phyloP scores from a whole-genome alignment of 2,113 vertebrate species.

The Copsychus sechellarum region DNA sequence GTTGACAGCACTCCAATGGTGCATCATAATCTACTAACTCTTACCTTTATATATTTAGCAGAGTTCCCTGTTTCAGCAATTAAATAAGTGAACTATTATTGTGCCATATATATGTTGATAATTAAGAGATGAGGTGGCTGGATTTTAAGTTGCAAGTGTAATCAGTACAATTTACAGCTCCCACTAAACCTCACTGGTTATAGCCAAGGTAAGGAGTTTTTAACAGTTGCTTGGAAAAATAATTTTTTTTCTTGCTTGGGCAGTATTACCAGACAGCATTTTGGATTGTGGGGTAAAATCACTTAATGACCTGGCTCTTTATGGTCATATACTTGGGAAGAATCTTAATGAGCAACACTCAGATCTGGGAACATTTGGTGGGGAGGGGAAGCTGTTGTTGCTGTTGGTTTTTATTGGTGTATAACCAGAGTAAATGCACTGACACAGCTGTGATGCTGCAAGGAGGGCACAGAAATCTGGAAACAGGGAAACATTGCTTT shows the following conservation, averaged over 20 bases:
- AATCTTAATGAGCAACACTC: not conserved
- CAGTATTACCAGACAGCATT: not conserved
- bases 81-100: not conserved
- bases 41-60: not conserved
- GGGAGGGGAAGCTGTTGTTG: not conserved
- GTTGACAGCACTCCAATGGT: not conserved
- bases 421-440: not conserved
- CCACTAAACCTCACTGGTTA: not conserved
- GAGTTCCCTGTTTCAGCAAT: not conserved
- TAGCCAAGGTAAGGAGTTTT: slow-evolving; percentile 29
- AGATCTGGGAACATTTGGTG: not conserved
- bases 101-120: not conserved
- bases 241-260: not conserved
- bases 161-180: not conserved
- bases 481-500: not conserved
- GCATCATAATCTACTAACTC: not conserved
- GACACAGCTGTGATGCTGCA: not conserved
- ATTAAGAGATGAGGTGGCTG: not conserved
- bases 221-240: not conserved
- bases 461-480: not conserved
- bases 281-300: not conserved
- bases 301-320: not conserved
- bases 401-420: not conserved
- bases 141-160: not conserved
- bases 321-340: not conserved